Evolutionary conservation across 1,140 invertebrate species (phyloP).

Genomic region (Drosophila paulistorum): DNA sequence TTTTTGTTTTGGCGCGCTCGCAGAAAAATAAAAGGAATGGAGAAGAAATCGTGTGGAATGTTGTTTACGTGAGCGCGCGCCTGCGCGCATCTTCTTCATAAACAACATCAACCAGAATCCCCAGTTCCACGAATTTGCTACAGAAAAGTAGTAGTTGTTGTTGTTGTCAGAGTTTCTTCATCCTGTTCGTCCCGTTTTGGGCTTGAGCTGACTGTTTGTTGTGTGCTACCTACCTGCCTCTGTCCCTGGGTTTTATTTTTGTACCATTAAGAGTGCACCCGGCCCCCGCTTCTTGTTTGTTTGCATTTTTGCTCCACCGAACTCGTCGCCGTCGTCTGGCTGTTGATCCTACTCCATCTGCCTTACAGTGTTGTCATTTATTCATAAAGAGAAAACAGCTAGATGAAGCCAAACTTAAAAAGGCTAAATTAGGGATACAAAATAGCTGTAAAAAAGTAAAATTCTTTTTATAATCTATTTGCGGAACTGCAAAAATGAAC

Average conservation of each 20-base stretch:
- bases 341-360: slow-evolving; percentile 60
- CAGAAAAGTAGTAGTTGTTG: slow-evolving; percentile 30
- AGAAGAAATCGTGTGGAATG: slow-evolving; percentile 71
- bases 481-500: too few relatives aligned
- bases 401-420: too few relatives aligned
- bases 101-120: slow-evolving; percentile 50
- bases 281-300: slow-evolving; percentile 76
- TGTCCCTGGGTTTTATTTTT: slow-evolving; percentile 34
- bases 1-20: slow-evolving; percentile 69
- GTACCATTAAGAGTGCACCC: slow-evolving; percentile 39
- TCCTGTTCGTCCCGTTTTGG: slow-evolving; percentile 76
- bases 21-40: slow-evolving; percentile 26
- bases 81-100: slow-evolving; percentile 47
- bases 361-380: too few relatives aligned
- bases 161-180: slow-evolving; percentile 56
- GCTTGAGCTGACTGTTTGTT: slow-evolving; percentile 18
- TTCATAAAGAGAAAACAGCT: too few relatives aligned
- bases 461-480: too few relatives aligned
- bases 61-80: slow-evolving; percentile 78
- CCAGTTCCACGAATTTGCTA: slow-evolving; percentile 67
- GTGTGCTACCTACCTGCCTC: slow-evolving; percentile 56
- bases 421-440: too few relatives aligned
- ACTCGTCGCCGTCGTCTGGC: slow-evolving; percentile 37
- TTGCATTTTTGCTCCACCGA: slow-evolving; percentile 70
- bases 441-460: too few relatives aligned